These are phyloP conservation scores for Caenorhabditis plicata DNA, from an alignment of 2,888 invertebrate genomes.

Conservation along the genomic window DNA sequence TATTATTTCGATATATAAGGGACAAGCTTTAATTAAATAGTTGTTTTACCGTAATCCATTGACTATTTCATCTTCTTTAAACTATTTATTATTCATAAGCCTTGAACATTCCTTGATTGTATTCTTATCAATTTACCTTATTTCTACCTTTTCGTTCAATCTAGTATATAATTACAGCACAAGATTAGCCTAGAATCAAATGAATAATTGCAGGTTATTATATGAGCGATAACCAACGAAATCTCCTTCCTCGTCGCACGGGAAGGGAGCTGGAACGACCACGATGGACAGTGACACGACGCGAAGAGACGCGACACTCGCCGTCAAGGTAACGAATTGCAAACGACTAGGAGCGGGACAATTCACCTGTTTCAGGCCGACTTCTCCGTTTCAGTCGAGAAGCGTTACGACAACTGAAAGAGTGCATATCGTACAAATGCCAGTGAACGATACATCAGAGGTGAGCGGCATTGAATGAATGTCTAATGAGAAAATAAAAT, in stretches of 20 bases:
- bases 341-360: background rate
- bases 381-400: constrained; percentile 55
- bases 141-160: no score
- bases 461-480: no score
- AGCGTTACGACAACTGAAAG: constrained; percentile 63
- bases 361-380: constrained; percentile 26
- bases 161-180: no score
- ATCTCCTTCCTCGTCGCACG: constrained; percentile 28
- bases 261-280: constrained; percentile 33
- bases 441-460: constrained; percentile 36
- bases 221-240: constrained; percentile 34
- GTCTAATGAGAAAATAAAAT: no score
- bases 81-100: no score
- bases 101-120: no score
- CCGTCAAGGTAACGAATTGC: constrained; percentile 33
- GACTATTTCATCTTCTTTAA: no score
- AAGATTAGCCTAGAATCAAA: no score
- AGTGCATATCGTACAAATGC: constrained; percentile 62
- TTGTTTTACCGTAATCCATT: no score
- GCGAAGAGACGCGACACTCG: constrained; percentile 54
- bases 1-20: no score
- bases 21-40: no score
- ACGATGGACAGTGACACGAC: constrained; percentile 55
- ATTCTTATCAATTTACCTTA: no score
- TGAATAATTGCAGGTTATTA: constrained; percentile 34